These are phyloP conservation scores for Pocota personata DNA, from an alignment of 2,888 invertebrate species.

Conservation along the genomic window DNA sequence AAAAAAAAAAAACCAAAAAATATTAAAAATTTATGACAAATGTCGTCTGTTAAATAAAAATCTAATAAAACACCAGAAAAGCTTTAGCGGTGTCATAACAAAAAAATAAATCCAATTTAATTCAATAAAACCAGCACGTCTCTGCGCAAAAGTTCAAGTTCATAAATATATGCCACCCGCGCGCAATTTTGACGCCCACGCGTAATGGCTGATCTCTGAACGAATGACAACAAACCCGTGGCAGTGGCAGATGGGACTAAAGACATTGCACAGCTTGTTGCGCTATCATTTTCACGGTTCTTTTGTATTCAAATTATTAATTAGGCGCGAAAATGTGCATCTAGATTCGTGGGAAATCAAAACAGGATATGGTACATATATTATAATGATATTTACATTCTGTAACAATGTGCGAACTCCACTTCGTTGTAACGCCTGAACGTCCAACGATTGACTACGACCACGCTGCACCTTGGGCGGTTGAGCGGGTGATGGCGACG, in stretches of 20 bases:
- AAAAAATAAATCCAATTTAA: neutral
- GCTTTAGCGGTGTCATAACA: neutral
- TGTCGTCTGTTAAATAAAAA: neutral
- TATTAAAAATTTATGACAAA: conserved; percentile 1
- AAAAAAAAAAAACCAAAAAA: conserved; percentile 76
- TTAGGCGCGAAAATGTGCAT: conserved; percentile 13
- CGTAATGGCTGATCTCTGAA: neutral
- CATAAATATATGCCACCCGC: neutral
- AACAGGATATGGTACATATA: neutral
- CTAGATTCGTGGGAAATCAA: neutral
- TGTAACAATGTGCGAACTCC: conserved; percentile 80
- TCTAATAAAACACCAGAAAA: neutral
- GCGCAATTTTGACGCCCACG: neutral
- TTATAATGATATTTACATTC: conserved; percentile 77
- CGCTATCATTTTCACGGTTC: neutral
- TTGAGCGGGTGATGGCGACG: conserved; percentile 76
- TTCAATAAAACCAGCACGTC: neutral
- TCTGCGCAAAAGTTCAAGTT: neutral
- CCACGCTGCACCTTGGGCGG: conserved; percentile 78
- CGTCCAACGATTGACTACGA: conserved; percentile 82
- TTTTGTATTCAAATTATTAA: neutral
- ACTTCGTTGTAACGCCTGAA: conserved; percentile 80
- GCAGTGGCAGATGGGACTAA: neutral
- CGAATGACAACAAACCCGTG: neutral
- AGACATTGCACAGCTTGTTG: neutral